phyloP scores from a whole-genome alignment of 92 coral and sea anemone species.

The Zoanthus gigantus region DNA sequence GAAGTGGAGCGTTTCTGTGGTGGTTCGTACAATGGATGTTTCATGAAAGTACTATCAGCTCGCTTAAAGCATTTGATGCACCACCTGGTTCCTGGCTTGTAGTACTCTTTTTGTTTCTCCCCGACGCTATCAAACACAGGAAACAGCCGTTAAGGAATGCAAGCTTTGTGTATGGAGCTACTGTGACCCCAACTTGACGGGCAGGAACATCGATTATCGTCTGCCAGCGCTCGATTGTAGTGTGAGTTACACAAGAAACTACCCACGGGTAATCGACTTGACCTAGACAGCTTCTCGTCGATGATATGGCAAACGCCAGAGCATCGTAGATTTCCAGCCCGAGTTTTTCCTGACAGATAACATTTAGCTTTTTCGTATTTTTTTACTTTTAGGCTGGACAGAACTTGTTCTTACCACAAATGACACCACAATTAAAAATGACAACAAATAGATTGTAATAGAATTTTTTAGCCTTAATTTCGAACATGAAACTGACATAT shows the following conservation, averaged over 20 bases:
- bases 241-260: constrained; percentile 7
- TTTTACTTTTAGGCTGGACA: neutral
- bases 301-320: neutral
- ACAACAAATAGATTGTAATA: too few relatives aligned
- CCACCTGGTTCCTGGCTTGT: too few relatives aligned
- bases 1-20: too few relatives aligned
- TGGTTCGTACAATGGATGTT: too few relatives aligned
- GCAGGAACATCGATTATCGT: too few relatives aligned
- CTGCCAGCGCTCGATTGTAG: neutral
- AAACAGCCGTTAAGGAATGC: too few relatives aligned
- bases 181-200: too few relatives aligned
- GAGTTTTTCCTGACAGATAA: neutral
- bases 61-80: too few relatives aligned
- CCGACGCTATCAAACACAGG: too few relatives aligned
- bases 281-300: neutral
- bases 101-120: too few relatives aligned
- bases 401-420: neutral
- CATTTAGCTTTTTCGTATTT: neutral
- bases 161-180: too few relatives aligned
- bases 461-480: neutral
- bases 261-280: neutral
- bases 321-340: neutral
- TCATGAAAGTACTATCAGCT: too few relatives aligned
- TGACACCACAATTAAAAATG: neutral
- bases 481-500: neutral